Evolutionary conservation across 2,797 vertebrate species (phyloP).

Genomic region (Cuniculus paca): DNA sequence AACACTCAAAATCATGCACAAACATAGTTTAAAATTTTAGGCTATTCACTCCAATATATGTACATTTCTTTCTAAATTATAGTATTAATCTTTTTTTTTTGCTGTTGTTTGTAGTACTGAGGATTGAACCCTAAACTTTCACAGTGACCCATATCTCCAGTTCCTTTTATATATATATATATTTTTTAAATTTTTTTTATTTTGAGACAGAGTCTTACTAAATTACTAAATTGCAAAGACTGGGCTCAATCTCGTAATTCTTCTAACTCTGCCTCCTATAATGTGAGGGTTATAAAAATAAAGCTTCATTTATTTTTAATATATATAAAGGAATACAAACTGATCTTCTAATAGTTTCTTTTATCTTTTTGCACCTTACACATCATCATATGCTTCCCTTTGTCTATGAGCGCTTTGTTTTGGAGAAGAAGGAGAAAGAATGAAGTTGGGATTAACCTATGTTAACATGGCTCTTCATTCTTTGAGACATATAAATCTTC

Average conservation of each 20-base stretch:
- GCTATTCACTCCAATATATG: background rate
- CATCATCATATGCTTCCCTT: background rate
- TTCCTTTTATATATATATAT: background rate
- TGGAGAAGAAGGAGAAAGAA: background rate
- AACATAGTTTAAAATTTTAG: constrained; percentile 29
- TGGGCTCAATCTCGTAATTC: background rate
- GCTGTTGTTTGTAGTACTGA: background rate
- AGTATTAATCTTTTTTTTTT: background rate
- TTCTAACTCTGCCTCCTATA: background rate
- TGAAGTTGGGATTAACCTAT: background rate
- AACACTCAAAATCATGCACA: background rate
- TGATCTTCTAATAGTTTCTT: background rate
- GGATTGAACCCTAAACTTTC: background rate
- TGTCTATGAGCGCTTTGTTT: background rate
- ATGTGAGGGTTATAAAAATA: background rate
- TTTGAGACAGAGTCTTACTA: background rate
- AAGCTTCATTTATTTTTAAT: constrained; percentile 20
- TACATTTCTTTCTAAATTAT: constrained; percentile 23
- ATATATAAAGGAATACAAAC: background rate
- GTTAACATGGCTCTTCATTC: background rate
- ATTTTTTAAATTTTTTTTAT: no score
- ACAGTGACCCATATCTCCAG: background rate
- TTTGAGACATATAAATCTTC: background rate
- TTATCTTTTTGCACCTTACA: background rate
- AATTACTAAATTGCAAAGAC: background rate